Base-by-base conservation (phyloP, 2,888 invertebrate species). In the Drosophila nr. fundita region DNA sequence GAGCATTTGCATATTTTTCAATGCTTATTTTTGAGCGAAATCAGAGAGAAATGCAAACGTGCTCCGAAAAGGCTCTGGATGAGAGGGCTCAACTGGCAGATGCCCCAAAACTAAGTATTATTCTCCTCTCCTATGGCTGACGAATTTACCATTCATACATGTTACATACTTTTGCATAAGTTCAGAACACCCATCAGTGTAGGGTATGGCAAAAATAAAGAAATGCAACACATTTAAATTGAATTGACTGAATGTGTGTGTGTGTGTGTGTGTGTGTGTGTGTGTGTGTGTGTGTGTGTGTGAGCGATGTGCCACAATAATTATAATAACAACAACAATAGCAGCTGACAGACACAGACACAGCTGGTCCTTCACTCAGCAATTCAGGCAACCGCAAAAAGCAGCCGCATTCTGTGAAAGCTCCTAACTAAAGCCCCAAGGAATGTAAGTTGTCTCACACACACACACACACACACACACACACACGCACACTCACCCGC, bases 381-480 rank as follows among this genome's bases (percentile, higher is more conserved):
- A 61, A 66, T 40, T 58, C 63, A 77, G 54, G 62, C 68, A 74
- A 63, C 61, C 55, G 59, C 61, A 75, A 58, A 69, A 55, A 40
- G 62, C 73, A 72, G 62, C 42, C 57, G 45, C 18, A 64, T 63
- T 58, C 38, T 64, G 54, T 48, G 54, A 59, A 59, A 54, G 45
- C 30, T 32, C 57, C 58, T n/a, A 55, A 29, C 36, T 63, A 48
- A 57, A 45, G 34, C 69, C 34, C 10, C 36, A 42, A 42, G 29
- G 34, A 53, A 60, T 60, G 60, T 34, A 30, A 42, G 29, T 48
- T 45, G 7, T 21, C 21, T 1, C 13, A 42, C 11, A 6, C n/a
- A 11, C 11, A 21, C 40, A n/a, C 40, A 11, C n/a, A 2, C 42
- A 42, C 21, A 13, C 6, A 0, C 11, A 40, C 11, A 42, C 21